phyloP scores from a whole-genome alignment of 2,888 invertebrate genomes.

The Pachycephus smyrnensis region DNA sequence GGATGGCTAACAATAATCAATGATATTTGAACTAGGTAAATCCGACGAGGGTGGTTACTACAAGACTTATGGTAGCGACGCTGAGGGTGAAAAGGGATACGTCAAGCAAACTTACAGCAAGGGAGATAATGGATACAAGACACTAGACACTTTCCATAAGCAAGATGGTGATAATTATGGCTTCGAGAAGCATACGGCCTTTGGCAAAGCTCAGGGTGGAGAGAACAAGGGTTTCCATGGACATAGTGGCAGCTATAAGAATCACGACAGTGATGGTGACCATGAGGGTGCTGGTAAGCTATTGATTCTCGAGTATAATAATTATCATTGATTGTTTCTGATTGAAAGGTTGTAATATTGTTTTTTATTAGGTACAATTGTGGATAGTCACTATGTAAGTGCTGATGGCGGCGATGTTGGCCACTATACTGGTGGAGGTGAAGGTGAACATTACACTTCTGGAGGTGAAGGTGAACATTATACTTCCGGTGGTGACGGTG shows the following conservation, averaged over 20 bases:
- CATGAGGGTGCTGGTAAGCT: slow-evolving; percentile 65
- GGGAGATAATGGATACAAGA: slow-evolving; percentile 79
- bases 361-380: slow-evolving; percentile 47
- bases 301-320: not conserved
- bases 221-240: slow-evolving; percentile 49
- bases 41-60: slow-evolving; percentile 69
- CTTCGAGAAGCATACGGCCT: slow-evolving; percentile 77
- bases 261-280: slow-evolving; percentile 66
- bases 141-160: slow-evolving; percentile 79
- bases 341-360: not conserved
- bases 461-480: slow-evolving; percentile 25
- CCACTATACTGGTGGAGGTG: slow-evolving; percentile 34
- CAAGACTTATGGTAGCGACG: slow-evolving; percentile 74
- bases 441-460: slow-evolving; percentile 25
- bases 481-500: slow-evolving; percentile 37
- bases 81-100: slow-evolving; percentile 74
- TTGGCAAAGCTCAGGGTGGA: slow-evolving; percentile 68
- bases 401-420: slow-evolving; percentile 38
- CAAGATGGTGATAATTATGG: slow-evolving; percentile 80
- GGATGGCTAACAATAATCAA: not conserved
- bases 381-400: slow-evolving; percentile 44
- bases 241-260: slow-evolving; percentile 53
- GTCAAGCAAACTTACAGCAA: slow-evolving; percentile 74
- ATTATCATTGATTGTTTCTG: not conserved
- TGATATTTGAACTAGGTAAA: slow-evolving; percentile 53